Evolutionary conservation across 2,113 vertebrate species (phyloP), one percentile per base, ranked within the genome.

Genomic region (Hypanus sabinus): DNA sequence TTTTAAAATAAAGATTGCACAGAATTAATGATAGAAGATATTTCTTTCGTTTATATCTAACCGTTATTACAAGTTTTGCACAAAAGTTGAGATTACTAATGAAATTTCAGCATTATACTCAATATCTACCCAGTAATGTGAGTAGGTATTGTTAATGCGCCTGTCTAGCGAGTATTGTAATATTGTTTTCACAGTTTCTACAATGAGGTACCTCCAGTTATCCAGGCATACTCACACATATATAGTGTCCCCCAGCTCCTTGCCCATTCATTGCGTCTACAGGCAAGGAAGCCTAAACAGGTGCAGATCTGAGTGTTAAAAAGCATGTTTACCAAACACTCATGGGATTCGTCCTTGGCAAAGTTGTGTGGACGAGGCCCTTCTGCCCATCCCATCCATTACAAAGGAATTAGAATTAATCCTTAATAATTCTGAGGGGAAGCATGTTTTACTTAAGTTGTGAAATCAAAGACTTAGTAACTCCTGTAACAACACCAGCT

Each of bases 351-450:
- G 91, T 93, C 65, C 70, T 46, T 93, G 91, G 36, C 68, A 24
- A 73, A 46, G 20, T 73, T 30, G 68, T 30, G 91, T 73, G 68
- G 91, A 73, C 24, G 20, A 93, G 91, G 30, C 22, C 68, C n/a
- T 38, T 30, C 36, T 93, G 22, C 68, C n/a, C 91, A 65, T 30
- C 85, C 91, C 91, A 93, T 93, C 91, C 73, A 68, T 93, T 68
- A 75, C 36, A 93, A 75, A 93, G 91, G 91, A 93, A 93, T 73
- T 93, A 93, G 38, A 93, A 27, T 70, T 93, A 93, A 93, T 93
- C 91, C 91, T 93, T 93, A 73, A 93, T 93, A 93, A 93, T 93
- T 93, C 91, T 93, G 68, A 93, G 70, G 70, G 91, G 68, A 93
- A 93, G 91, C 68, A 71, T 70, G 60, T 93, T 93, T 93, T 88